Evolutionary conservation across 2,888 invertebrate species (phyloP).

Genomic region (Lasius fuliginosus): DNA sequence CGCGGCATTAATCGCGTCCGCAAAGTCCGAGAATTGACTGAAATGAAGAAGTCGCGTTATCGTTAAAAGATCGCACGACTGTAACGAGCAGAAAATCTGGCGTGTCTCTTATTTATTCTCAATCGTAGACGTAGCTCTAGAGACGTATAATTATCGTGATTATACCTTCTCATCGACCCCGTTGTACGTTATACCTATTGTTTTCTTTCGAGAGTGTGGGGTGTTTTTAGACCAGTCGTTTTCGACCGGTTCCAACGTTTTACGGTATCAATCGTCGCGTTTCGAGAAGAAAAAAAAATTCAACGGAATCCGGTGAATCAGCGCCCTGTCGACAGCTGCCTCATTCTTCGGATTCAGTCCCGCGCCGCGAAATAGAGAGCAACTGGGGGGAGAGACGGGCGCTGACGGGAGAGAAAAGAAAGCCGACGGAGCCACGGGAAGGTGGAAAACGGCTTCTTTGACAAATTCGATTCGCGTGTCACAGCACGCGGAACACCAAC

Average conservation of each 20-base stretch:
- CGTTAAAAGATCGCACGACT: neutral
- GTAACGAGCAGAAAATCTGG: neutral
- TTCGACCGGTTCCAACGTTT: neutral
- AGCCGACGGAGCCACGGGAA: conserved; percentile 30
- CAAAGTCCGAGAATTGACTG: conserved; percentile 37
- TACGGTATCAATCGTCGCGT: conserved; percentile 46
- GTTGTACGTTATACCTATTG: neutral
- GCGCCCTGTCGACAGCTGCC: conserved; percentile 71
- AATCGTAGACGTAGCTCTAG: neutral
- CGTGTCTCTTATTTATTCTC: conserved; percentile 3
- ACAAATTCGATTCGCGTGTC: conserved; percentile 85
- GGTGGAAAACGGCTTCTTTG: conserved; percentile 78
- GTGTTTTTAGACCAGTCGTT: conserved; percentile 5
- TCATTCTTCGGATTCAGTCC: conserved; percentile 63
- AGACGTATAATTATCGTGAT: conserved; percentile 22
- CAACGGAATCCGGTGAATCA: conserved; percentile 47
- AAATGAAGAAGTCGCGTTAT: conserved; percentile 44
- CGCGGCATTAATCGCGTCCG: conserved; percentile 61
- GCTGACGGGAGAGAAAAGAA: conserved; percentile 32
- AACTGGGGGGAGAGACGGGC: conserved; percentile 19
- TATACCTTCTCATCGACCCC: neutral
- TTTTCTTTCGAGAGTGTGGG: neutral
- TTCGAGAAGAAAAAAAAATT: neutral
- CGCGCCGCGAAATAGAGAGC: conserved; percentile 19
- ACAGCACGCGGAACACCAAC: conserved; percentile 80